phyloP scores from a whole-genome alignment of 1,140 invertebrate genomes.

The Caerostris darwini region DNA sequence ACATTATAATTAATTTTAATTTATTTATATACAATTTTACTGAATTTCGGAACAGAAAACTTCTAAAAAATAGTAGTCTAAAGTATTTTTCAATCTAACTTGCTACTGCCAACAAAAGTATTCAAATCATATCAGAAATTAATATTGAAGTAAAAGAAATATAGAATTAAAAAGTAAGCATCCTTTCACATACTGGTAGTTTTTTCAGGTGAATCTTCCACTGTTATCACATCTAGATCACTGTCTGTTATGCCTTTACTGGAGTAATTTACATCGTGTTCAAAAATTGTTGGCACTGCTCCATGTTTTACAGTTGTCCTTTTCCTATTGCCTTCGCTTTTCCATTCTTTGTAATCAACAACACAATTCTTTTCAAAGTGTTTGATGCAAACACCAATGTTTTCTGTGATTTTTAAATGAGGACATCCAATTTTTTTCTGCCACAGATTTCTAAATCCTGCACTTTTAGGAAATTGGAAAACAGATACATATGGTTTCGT shows the following conservation, averaged over 20 bases:
- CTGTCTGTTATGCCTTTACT: too few species aligned
- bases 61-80: too few species aligned
- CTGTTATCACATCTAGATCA: neutral
- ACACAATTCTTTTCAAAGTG: slow-evolving; percentile 53
- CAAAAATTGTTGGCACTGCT: slow-evolving; percentile 55
- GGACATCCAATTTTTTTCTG: slow-evolving; percentile 36
- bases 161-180: slow-evolving; percentile 19
- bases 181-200: slow-evolving; percentile 32
- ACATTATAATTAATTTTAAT: too few species aligned
- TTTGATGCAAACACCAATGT: slow-evolving; percentile 56
- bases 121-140: neutral
- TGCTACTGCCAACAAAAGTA: neutral
- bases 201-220: neutral
- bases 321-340: neutral
- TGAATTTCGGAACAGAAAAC: too few species aligned
- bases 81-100: too few species aligned
- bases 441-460: slow-evolving; percentile 40
- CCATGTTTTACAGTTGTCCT: slow-evolving; percentile 33
- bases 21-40: too few species aligned
- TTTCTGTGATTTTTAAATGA: slow-evolving; percentile 7
- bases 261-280: neutral
- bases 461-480: slow-evolving; percentile 57
- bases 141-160: neutral
- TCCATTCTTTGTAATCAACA: slow-evolving; percentile 4
- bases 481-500: slow-evolving; percentile 60